Evolutionary conservation across 2,888 invertebrate genomes (phyloP), one percentile per base, ranked within the genome.

Genomic region (Arrhopalites spinosus): DNA sequence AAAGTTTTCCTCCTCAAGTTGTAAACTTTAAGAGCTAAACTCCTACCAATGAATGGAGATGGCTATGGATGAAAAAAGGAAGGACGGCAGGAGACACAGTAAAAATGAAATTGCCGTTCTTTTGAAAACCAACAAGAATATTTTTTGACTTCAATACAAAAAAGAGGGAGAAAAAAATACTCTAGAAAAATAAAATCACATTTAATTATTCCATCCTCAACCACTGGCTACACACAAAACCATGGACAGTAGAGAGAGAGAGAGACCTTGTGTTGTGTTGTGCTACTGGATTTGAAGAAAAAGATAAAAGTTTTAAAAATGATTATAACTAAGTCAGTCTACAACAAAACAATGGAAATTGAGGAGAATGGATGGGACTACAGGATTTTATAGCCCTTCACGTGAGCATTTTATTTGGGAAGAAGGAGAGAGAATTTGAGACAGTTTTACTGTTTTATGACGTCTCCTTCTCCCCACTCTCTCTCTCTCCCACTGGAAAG

Each of bases 371-470:
- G 11, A 1, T 2, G 59, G 30, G 59, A 70, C n/a, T 23, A 50
- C 53, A 47, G 13, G 27, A 17, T 70, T 70, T 70, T 70, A 70
- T 36, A 70, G 70, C 70, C 70, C 36, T 56, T 59, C 70, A 70
- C 59, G 70, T 70, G 70, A 59, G 59, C 36, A 70, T 70, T 70
- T 70, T 70, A 70, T 70, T 70, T 70, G 36, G 53, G 50, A 50
- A 50, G 50, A n/a, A 50, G n/a, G 17, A 50, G 47, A 69, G 69
- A 69, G 69, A 17, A 70, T 59, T 66, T 73, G 71, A 67, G 77
- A 79, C 79, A 77, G 76, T 78, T 79, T 79, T 79, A 78, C 76
- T 79, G 78, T 74, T 79, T 78, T 79, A 78, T 76, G 74, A 76
- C 73, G 45, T 63, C 64, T 61, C 67, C 50, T 56, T 64, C 70